Evolutionary conservation across 2,888 invertebrate species (phyloP), one percentile per base, ranked within the genome.

Genomic region (Hemicrepidius hirtus): DNA sequence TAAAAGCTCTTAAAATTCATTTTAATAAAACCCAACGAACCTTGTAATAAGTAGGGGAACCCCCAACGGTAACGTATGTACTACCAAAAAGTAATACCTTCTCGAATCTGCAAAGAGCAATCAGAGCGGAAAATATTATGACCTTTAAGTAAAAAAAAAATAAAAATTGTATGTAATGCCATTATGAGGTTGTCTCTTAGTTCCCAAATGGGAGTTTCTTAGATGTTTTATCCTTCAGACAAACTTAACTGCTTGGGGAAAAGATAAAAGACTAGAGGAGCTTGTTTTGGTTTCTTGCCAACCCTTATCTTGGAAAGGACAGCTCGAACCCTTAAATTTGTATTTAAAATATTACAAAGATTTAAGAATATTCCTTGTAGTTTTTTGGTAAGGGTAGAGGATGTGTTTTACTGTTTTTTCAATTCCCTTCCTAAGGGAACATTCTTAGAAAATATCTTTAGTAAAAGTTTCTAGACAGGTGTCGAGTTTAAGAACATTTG

Each of bases 1-100:
- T 53, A 53, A 53, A 53, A 53, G 53, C 20, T 28, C 53, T 53
- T 53, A 53, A 53, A 53, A 53, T 53, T 32, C 53, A 28, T 32
- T 53, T 53, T 53, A 53, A 28, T 53, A 53, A 53, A 53, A 21
- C 53, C 28, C 53, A 53, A 53, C 53, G 53, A 53, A 28, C 21
- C 16, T 13, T 32, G 53, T 53, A 53, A 53, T 32, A 32, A 53
- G 53, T 12, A 28, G 32, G 9, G 32, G 24, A 28, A 7, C 32
- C 49, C 7, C 28, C 18, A n/a, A 9, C 53, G 10, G 28, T 32
- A 24, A 53, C 53, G 53, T 53, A 53, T 53, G 53, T 53, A 28
- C 12, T n/a, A 53, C 28, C 0, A 2, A 13, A n/a, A 53, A 13
- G 13, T 28, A 28, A 53, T 53, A 32, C 28, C 21, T n/a, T 32